A percentile compares a stretch with the other conserved stretches of the same genome.
Conservation (phyloP, 2,113 vertebrate species). For the Leptocoma aspasia region DNA sequence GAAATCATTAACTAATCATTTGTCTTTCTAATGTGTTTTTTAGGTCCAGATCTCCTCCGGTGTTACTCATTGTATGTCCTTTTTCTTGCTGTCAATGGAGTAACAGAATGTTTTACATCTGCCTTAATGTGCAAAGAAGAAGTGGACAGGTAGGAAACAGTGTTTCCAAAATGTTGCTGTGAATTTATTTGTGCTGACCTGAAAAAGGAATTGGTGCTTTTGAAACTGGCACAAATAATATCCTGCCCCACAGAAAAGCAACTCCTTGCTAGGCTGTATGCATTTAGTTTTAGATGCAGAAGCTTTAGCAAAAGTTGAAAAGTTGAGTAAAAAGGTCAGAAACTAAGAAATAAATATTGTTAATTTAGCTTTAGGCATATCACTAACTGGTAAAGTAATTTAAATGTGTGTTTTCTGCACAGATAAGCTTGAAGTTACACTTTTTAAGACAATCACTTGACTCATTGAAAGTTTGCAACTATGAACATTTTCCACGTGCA, state of each 20-base stretch:
- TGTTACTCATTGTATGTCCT: constrained; percentile 91
- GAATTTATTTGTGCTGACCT: not conserved
- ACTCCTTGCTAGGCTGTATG: not conserved
- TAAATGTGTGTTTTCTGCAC: not conserved
- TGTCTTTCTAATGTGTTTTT: not conserved
- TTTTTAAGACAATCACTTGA: not conserved
- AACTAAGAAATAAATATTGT: not conserved
- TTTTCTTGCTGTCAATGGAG: constrained; percentile 90
- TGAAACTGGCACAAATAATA: not conserved
- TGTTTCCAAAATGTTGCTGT: not conserved
- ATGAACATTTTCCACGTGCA: not conserved
- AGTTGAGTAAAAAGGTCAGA: not conserved
- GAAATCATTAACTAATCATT: not conserved
- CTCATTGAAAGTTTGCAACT: not conserved
- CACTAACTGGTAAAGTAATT: not conserved
- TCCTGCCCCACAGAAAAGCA: not conserved
- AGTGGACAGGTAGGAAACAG: constrained; percentile 85
- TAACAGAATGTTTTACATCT: constrained; percentile 94
- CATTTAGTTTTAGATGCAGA: not conserved
- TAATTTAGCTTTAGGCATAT: not conserved
- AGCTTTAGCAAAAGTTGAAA: not conserved
- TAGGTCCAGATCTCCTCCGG: constrained; percentile 86
- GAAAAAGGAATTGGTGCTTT: not conserved
- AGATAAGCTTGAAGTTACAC: accelerated
- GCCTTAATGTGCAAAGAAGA: constrained; percentile 94